Evolutionary conservation across 2,113 vertebrate species (phyloP).

Genomic region (Perca fluviatilis): DNA sequence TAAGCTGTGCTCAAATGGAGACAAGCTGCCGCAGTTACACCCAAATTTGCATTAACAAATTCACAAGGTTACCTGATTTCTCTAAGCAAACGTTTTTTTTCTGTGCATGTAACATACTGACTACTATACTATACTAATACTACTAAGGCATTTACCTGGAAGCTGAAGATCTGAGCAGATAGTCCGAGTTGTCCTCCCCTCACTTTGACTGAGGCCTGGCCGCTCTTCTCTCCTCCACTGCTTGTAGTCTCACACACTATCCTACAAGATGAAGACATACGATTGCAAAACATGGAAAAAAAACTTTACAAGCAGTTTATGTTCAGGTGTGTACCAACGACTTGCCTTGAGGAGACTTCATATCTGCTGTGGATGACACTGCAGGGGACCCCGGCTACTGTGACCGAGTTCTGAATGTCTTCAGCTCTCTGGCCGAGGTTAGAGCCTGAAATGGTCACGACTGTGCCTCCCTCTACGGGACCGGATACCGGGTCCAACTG

Average conservation of each 20-base stretch:
- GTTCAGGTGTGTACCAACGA: background rate
- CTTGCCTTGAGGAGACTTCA: constrained; percentile 92
- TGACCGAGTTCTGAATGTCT: constrained; percentile 92
- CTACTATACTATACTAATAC: background rate
- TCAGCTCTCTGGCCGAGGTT: constrained; percentile 95
- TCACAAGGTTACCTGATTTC: background rate
- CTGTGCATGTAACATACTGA: background rate
- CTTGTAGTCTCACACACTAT: constrained; percentile 91
- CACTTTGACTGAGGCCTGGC: constrained; percentile 88
- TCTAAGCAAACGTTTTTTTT: background rate
- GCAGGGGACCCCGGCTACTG: constrained; percentile 91
- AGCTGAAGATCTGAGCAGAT: constrained; percentile 89
- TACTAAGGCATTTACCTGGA: constrained; percentile 87
- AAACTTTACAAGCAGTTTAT: background rate
- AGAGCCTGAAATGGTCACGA: constrained; percentile 94
- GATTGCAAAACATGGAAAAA: background rate
- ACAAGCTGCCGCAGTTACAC: too few species aligned
- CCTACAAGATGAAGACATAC: constrained; percentile 73
- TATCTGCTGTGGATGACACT: constrained; percentile 90
- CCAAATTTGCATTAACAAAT: too few species aligned
- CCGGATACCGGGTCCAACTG: constrained; percentile 94
- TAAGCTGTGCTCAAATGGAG: background rate
- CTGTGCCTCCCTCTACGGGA: constrained; percentile 93
- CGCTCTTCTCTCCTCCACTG: constrained; percentile 86
- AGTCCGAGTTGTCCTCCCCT: constrained; percentile 89